Conservation (phyloP, 2,113 vertebrate species). For the Pomatorhinus ruficollis region DNA sequence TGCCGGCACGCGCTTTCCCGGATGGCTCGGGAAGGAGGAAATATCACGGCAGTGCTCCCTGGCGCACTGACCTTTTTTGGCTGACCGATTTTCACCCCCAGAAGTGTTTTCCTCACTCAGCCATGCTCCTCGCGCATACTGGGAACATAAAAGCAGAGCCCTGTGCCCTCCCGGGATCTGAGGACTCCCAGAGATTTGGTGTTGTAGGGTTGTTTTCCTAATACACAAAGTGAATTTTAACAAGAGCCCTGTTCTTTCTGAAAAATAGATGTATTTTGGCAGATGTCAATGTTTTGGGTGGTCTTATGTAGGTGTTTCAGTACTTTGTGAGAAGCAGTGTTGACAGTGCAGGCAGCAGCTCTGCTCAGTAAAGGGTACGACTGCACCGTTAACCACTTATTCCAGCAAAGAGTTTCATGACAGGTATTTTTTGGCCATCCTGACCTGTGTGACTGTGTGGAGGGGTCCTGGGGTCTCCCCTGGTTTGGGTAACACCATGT, state of each 20-base stretch:
- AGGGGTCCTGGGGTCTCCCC: not conserved
- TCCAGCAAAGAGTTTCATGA: not conserved
- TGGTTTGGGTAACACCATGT: not conserved
- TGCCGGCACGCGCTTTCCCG: fast-evolving
- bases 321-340: not conserved
- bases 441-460: not conserved
- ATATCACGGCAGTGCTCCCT: fast-evolving
- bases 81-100: not conserved
- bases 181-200: not conserved
- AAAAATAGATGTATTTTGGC: not conserved
- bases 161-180: not conserved
- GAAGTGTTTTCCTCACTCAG: not conserved
- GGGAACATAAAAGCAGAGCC: not conserved
- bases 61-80: fast-evolving
- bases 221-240: not conserved
- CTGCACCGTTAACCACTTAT: not conserved
- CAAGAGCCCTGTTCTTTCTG: not conserved
- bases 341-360: not conserved
- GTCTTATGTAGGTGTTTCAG: not conserved
- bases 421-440: not conserved
- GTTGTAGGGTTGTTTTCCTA: not conserved
- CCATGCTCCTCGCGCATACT: fast-evolving
- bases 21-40: not conserved
- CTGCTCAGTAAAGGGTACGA: not conserved
- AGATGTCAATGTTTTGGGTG: not conserved